Evolutionary conservation across 2,113 vertebrate species (phyloP), one percentile per base, ranked within the genome.

Genomic region (Athene noctua): DNA sequence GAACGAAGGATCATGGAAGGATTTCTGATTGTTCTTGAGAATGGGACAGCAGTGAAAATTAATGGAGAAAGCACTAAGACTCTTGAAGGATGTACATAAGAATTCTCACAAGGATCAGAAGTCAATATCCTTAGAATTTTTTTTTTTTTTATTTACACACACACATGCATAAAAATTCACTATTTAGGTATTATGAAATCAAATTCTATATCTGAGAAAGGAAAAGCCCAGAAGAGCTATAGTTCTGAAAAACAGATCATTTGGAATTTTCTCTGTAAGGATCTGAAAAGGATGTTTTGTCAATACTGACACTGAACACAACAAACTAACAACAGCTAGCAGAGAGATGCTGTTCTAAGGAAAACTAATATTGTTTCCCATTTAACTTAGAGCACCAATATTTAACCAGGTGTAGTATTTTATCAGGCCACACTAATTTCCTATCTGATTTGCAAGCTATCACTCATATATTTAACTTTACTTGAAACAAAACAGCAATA

Each of bases 1-100:
- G 66, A 51, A 22, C 0, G 2, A 77, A 62, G 29, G 58, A 46
- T 16, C 30, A 40, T 0, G 0, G 62, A 14, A 52, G 7, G 6
- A 1, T 22, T 93, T 57, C 54, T 49, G 42, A 44, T 26, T 47
- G 17, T 7, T 83, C 36, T 57, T 63, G 38, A 29, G 52, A 88
- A 74, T 2, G 15, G 7, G 22, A 13, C n/a, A 59, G 16, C 42
- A 46, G 20, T 14, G 42, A 71, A 47, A 83, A 70, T 62, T 15
- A 72, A 74, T 14, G 66, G 72, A 46, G 59, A 61, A 91, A 86
- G 6, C 23, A 7, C 20, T 81, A 47, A 73, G 40, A 10, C 36
- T 85, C 25, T n/a, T 34, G 40, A 83, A 91, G 38, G 67, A 71
- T 90, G 92, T 90, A 32, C 27, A 16, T 34, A 51, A 67, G n/a